phyloP scores from a whole-genome alignment of 2,888 invertebrate genomes.

The Altica lythri region DNA sequence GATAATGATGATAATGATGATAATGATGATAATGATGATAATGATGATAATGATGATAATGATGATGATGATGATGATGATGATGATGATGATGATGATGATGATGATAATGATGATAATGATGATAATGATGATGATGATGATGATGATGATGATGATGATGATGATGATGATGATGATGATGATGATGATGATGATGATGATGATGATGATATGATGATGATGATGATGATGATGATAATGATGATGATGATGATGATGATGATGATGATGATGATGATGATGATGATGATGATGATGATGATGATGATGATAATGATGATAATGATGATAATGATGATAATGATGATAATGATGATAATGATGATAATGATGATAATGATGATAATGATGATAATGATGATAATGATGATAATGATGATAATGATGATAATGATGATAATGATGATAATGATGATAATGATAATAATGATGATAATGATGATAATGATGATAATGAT shows the following conservation, averaged over 20 bases:
- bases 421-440: constrained; percentile 2
- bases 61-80: constrained; percentile 5
- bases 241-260: no score
- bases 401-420: constrained; percentile 2
- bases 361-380: constrained; percentile 2
- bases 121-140: no score
- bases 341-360: constrained; percentile 3
- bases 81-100: constrained; percentile 2
- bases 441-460: not conserved
- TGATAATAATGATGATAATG: constrained; percentile 1
- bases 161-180: constrained; percentile 4
- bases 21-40: not conserved
- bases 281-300: constrained; percentile 4
- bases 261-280: constrained; percentile 3
- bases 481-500: constrained; percentile 2
- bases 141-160: constrained; percentile 3
- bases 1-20: constrained; percentile 2
- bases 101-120: not conserved
- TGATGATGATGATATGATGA: constrained; percentile 3
- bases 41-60: constrained; percentile 2
- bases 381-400: constrained; percentile 1
- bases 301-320: constrained; percentile 3
- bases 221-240: constrained; percentile 3
- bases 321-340: constrained; percentile 1
- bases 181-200: constrained; percentile 2